Conservation (phyloP, 2,797 vertebrate genomes). For the Oreochromis grahami region DNA sequence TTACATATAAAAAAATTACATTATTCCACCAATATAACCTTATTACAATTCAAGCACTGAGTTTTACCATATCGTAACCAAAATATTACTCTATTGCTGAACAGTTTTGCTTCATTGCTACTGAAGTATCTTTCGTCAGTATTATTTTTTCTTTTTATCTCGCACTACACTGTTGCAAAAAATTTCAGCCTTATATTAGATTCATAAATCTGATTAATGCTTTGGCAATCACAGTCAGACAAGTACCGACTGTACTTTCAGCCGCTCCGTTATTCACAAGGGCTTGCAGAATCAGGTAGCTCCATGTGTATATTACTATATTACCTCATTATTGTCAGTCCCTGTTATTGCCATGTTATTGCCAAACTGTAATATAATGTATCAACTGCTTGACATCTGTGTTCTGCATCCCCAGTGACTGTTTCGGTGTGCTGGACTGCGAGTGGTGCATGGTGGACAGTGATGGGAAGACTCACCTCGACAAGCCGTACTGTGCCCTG, state of each 20-base stretch:
- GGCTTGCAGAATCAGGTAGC: neutral
- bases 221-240: neutral
- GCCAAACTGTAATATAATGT: neutral
- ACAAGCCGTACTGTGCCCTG: constrained; percentile 94
- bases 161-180: neutral
- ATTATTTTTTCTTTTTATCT: neutral
- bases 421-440: constrained; percentile 95
- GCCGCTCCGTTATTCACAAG: neutral
- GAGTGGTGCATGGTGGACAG: constrained; percentile 99
- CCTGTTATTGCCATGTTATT: neutral
- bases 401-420: constrained; percentile 79
- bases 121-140: neutral
- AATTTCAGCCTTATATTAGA: neutral
- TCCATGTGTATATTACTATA: neutral
- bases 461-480: constrained; percentile 92
- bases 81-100: neutral
- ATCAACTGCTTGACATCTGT: neutral
- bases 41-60: neutral
- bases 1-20: neutral
- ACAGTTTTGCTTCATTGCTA: neutral
- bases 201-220: neutral
- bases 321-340: neutral
- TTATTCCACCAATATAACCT: neutral
- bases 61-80: neutral
- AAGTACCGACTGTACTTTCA: neutral